A percentile compares a stretch with the other conserved stretches of the same genome.
Evolutionary conservation across 2,113 vertebrate genomes (phyloP).

Genomic region (Lampris megalopsis): DNA sequence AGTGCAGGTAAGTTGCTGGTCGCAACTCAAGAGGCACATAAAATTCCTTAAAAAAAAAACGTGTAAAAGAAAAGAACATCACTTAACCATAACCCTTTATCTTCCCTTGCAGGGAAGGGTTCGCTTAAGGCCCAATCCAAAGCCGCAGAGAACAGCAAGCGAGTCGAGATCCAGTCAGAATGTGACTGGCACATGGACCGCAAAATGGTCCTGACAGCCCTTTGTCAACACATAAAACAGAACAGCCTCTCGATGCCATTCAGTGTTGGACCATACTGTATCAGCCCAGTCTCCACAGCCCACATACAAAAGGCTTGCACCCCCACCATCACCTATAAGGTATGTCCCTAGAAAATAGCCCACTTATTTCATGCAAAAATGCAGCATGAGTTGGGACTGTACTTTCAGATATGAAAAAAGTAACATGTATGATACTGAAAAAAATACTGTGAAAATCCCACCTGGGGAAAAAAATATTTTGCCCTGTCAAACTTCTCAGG

Average conservation of each 20-base stretch:
- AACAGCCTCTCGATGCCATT: slow-evolving; percentile 77
- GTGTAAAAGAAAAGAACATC: not conserved
- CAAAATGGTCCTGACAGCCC: slow-evolving; percentile 81
- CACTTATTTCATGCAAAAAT: not conserved
- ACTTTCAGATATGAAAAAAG: not conserved
- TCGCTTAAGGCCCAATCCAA: not conserved
- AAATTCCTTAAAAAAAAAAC: no score
- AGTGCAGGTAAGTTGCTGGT: slow-evolving; percentile 39
- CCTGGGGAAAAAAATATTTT: slow-evolving; percentile 49
- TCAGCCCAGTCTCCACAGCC: slow-evolving; percentile 85
- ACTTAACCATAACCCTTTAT: not conserved
- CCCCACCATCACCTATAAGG: slow-evolving; percentile 84
- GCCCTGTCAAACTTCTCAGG: slow-evolving; percentile 56
- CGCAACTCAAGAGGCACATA: not conserved
- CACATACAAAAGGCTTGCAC: slow-evolving; percentile 78
- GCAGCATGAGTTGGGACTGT: not conserved
- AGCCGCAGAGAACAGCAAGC: slow-evolving; percentile 74
- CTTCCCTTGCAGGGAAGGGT: not conserved
- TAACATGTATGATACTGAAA: no score
- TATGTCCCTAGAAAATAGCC: slow-evolving; percentile 65
- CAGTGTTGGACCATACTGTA: slow-evolving; percentile 85
- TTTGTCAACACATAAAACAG: slow-evolving; percentile 82
- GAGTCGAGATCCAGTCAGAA: slow-evolving; percentile 91
- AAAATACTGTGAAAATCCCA: not conserved
- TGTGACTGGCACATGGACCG: slow-evolving; percentile 88